Conservation (phyloP, 2,888 invertebrate genomes). For the Mantis religiosa region DNA sequence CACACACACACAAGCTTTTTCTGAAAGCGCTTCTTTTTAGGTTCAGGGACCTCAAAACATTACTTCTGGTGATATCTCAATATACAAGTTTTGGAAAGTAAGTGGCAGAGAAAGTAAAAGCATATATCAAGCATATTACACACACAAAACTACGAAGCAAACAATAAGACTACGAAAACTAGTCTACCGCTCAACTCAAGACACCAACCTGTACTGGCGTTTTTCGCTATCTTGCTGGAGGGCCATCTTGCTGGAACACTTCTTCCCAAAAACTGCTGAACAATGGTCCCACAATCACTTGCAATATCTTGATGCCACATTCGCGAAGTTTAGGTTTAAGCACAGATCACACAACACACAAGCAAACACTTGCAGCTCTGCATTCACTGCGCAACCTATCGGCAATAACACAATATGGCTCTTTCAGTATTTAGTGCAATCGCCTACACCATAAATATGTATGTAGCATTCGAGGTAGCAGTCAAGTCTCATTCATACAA, state of each 20-base stretch:
- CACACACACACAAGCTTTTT: no score
- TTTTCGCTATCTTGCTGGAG: slow-evolving; percentile 49
- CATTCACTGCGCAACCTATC: not conserved
- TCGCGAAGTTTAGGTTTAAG: slow-evolving; percentile 6
- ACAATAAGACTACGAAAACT: slow-evolving; percentile 33
- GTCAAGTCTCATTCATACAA: no score
- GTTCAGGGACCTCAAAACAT: no score
- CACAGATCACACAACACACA: not conserved
- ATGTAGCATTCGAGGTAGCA: no score
- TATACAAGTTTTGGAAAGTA: no score
- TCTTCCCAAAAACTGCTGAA: slow-evolving; percentile 2
- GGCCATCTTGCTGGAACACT: slow-evolving; percentile 22
- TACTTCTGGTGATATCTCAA: no score
- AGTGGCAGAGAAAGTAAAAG: no score
- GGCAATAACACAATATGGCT: not conserved
- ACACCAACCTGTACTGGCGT: slow-evolving; percentile 45
- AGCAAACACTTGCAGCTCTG: not conserved
- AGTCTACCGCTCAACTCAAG: no score
- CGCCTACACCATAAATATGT: no score
- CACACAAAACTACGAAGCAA: not conserved
- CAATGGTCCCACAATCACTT: slow-evolving; percentile 19
- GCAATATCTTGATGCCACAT: slow-evolving; percentile 22
- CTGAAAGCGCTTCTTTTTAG: no score
- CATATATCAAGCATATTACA: not conserved
- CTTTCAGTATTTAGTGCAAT: not conserved